These are phyloP conservation scores for Listronotus bonariensis DNA, from an alignment of 1,140 invertebrate genomes.

Conservation along the genomic window DNA sequence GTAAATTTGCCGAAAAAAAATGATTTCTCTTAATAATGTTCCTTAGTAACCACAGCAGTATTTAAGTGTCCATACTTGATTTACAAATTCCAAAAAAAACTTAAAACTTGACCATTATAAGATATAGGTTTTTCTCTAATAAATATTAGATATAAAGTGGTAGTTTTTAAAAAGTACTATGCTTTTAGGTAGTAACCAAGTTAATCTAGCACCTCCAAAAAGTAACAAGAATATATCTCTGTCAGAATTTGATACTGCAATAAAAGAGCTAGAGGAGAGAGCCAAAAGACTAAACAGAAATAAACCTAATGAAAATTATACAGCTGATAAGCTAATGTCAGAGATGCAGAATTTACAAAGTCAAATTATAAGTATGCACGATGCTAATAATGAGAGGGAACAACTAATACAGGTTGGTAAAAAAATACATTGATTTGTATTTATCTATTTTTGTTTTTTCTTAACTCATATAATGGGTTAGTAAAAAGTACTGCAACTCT, in stretches of 20 bases:
- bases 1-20: no score
- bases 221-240: slow-evolving; percentile 31
- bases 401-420: slow-evolving; percentile 42
- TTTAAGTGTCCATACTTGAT: no score
- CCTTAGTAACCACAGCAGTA: no score
- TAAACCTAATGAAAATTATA: slow-evolving; percentile 17
- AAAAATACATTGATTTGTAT: background rate
- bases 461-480: no score
- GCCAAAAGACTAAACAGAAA: slow-evolving; percentile 38
- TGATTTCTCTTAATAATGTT: no score
- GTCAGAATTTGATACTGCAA: slow-evolving; percentile 42
- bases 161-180: slow-evolving; percentile 2
- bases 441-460: background rate
- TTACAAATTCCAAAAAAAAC: no score
- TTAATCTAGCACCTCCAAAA: slow-evolving; percentile 24
- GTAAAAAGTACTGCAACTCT: no score
- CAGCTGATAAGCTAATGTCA: slow-evolving; percentile 35
- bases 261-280: slow-evolving; percentile 45
- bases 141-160: no score
- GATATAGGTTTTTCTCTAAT: no score
- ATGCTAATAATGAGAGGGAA: slow-evolving; percentile 49
- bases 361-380: slow-evolving; percentile 46
- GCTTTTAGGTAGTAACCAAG: slow-evolving; percentile 24
- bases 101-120: no score
- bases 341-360: slow-evolving; percentile 49